Evolutionary conservation across 2,797 vertebrate genomes (phyloP).

Genomic region (Mormyrus hasselquistii): DNA sequence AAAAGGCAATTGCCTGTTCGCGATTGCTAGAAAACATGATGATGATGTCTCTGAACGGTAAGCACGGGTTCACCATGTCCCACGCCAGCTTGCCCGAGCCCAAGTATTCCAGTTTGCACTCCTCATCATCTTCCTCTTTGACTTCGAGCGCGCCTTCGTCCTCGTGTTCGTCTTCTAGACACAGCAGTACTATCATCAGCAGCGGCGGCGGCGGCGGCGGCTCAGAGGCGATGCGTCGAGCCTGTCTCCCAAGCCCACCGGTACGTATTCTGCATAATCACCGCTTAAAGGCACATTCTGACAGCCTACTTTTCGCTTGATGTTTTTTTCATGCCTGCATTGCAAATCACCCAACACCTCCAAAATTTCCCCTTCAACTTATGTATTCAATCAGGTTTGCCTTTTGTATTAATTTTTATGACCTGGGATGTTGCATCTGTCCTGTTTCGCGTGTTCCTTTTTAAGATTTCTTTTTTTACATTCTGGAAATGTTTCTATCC

Average conservation of each 20-base stretch:
- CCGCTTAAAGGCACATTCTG: slow-evolving; percentile 85
- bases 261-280: slow-evolving; percentile 91
- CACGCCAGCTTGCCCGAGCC: slow-evolving; percentile 82
- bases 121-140: slow-evolving; percentile 75
- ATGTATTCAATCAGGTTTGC: slow-evolving; percentile 82
- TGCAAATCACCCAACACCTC: slow-evolving; percentile 90
- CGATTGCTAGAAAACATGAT: slow-evolving; percentile 81
- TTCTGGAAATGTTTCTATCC: slow-evolving; percentile 82
- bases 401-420: slow-evolving; percentile 92
- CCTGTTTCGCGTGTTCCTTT: slow-evolving; percentile 69
- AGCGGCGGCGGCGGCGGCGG: slow-evolving; percentile 66
- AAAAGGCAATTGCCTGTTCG: slow-evolving; percentile 66
- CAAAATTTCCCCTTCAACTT: slow-evolving; percentile 69
- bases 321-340: slow-evolving; percentile 93
- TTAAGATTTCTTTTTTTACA: slow-evolving; percentile 59
- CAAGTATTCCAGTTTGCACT: slow-evolving; percentile 85
- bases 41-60: slow-evolving; percentile 96
- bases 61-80: slow-evolving; percentile 89
- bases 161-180: slow-evolving; percentile 75
- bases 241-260: slow-evolving; percentile 94
- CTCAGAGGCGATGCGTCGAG: slow-evolving; percentile 90
- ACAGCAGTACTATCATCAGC: slow-evolving; percentile 71
- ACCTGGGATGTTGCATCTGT: slow-evolving; percentile 81
- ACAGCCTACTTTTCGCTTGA: slow-evolving; percentile 82
- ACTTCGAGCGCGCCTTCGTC: slow-evolving; percentile 71